Base-by-base conservation (phyloP, 2,113 vertebrate species). In the Strix aluco region DNA sequence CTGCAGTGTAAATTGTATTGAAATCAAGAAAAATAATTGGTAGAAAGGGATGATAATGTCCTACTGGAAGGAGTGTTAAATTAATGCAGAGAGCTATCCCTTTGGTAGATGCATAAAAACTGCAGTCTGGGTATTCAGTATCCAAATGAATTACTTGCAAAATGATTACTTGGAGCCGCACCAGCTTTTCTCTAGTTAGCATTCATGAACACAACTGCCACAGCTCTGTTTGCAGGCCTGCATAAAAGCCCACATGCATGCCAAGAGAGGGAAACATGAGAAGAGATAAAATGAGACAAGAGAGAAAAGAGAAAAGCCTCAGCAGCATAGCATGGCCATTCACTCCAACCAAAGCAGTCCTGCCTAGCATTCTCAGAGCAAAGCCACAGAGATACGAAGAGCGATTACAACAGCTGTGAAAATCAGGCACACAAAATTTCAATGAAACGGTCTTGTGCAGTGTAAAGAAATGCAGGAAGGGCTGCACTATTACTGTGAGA, bases 101-200 rank as follows among this genome's bases (percentile, higher is more conserved):
- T 79, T 4, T 16, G 32, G 69, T 84, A 59, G 21, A 32, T 22
- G n/a, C 30, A 52, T 40, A 63, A 80, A 94, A 95, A 69, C 36
- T 85, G 11, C 52, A 82, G 54, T 10, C 70, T 77, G 71, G 9
- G 5, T 75, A 65, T 93, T 93, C 30, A 54, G 25, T 58, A 80
- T 91, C 86, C 46, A 77, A 52, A 69, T 30, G 3, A 93, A 94
- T 85, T 91, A 82, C 34, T 91, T 62, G 54, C 8, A 88, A 72
- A 94, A 87, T 75, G 11, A 85, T 88, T 88, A 79, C 81, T 72
- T 94, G 84, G 78, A 95, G 27, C 62, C 77, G 32, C 62, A 95
- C 49, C 84, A 94, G 44, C 4, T 82, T 94, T 96, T 80, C 14
- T 25, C 61, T 88, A 23, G 30, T 93, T 90, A 82, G 40, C 84